phyloP scores from a whole-genome alignment of 2,797 vertebrate species.

The Euthynnus affinis region DNA sequence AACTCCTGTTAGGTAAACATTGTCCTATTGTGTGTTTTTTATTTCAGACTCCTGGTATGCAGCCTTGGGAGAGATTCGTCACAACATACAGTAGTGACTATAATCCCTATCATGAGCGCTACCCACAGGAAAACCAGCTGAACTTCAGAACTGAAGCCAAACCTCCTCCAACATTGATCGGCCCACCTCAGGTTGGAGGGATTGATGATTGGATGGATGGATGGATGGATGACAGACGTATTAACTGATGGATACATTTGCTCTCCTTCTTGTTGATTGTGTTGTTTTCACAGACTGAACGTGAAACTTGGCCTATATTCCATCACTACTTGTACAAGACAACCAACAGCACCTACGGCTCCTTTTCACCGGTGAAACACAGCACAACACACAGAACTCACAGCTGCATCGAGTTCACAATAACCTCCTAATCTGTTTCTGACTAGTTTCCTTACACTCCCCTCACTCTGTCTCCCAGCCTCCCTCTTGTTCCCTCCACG shows the following conservation, averaged over 20 bases:
- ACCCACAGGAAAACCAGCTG: not conserved
- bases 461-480: slow-evolving; percentile 19
- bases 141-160: not conserved
- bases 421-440: not conserved
- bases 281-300: slow-evolving; percentile 32
- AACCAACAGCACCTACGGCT: slow-evolving; percentile 21
- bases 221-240: not conserved
- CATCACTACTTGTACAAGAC: slow-evolving; percentile 18
- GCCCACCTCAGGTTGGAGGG: slow-evolving; percentile 18
- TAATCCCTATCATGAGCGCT: slow-evolving; percentile 11
- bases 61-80: slow-evolving; percentile 11
- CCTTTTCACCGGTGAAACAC: slow-evolving; percentile 32
- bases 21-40: not conserved
- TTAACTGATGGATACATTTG: not conserved
- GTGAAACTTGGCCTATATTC: slow-evolving; percentile 6
- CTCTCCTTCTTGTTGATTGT: not conserved
- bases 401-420: not conserved
- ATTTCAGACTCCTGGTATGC: not conserved
- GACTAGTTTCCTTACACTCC: not conserved
- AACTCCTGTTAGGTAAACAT: not conserved
- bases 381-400: not conserved
- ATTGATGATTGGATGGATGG: no score
- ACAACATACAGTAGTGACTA: slow-evolving; percentile 61
- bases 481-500: not conserved
- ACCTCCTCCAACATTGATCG: not conserved